Evolutionary conservation across 2,888 invertebrate species (phyloP).

Genomic region (Hedya salicella): DNA sequence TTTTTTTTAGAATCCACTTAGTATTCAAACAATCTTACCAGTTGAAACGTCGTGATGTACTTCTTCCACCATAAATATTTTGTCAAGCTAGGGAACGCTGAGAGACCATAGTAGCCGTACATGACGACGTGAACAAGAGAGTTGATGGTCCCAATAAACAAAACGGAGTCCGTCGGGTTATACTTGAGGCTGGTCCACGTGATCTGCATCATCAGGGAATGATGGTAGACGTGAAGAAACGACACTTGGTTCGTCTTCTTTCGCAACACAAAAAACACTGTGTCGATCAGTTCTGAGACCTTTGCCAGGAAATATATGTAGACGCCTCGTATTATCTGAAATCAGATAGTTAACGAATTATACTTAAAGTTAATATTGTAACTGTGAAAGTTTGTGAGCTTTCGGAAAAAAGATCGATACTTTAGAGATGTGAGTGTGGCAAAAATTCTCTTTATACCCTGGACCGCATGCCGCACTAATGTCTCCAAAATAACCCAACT

Average conservation of each 20-base stretch:
- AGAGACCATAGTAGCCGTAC: conserved; percentile 94
- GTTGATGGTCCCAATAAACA: conserved; percentile 87
- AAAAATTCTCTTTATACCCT: too few relatives aligned
- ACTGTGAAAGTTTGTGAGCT: too few relatives aligned
- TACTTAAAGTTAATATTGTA: too few relatives aligned
- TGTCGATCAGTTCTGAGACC: conserved; percentile 90
- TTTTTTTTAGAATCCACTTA: too few relatives aligned
- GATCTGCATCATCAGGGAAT: conserved; percentile 89
- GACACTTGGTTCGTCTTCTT: conserved; percentile 94
- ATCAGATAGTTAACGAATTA: conserved; percentile 39
- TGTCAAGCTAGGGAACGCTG: conserved; percentile 92
- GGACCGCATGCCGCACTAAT: too few relatives aligned
- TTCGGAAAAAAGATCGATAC: too few relatives aligned
- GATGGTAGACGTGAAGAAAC: conserved; percentile 95
- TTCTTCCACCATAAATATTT: conserved; percentile 98
- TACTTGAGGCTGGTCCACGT: conserved; percentile 89
- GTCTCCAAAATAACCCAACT: too few relatives aligned
- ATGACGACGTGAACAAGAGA: conserved; percentile 94
- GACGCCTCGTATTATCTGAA: conserved; percentile 80
- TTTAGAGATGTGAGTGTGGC: too few relatives aligned
- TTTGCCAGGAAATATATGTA: conserved; percentile 91
- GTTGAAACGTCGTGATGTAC: conserved; percentile 93
- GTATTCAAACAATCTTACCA: conserved; percentile 83
- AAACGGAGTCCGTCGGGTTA: conserved; percentile 87
- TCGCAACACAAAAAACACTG: conserved; percentile 93